Conservation (phyloP, 2,888 invertebrate species). For the Vanessa cardui region DNA sequence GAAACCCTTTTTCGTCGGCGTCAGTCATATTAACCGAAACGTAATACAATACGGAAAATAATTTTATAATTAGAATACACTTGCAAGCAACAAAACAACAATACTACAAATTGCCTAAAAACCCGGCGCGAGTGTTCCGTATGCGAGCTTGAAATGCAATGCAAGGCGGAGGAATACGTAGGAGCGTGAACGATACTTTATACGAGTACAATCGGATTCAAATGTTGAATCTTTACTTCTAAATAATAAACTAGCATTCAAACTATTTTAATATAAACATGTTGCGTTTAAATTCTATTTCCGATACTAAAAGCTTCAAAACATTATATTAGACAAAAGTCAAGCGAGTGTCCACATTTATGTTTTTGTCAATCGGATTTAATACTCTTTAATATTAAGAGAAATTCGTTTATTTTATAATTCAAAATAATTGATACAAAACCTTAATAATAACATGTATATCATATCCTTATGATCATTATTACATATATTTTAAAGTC, state of each 20-base stretch:
- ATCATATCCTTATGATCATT: too few species aligned
- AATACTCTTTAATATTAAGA: too few species aligned
- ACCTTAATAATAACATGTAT: too few species aligned
- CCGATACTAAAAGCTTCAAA: too few species aligned
- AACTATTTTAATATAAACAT: background rate
- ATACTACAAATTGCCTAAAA: background rate
- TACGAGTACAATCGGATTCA: constrained; percentile 19
- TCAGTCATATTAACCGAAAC: constrained; percentile 55
- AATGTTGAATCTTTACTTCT: background rate
- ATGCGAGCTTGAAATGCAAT: constrained; percentile 46
- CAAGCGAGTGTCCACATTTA: too few species aligned
- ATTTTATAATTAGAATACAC: constrained; percentile 1
- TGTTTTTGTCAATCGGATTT: too few species aligned
- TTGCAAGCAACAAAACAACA: constrained; percentile 1
- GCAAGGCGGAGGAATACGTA: constrained; percentile 33
- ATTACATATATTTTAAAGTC: too few species aligned
- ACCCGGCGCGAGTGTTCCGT: constrained; percentile 37
- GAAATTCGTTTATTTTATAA: too few species aligned
- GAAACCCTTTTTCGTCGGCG: constrained; percentile 60
- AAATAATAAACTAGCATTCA: background rate
- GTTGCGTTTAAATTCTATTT: too few species aligned
- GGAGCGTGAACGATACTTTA: background rate
- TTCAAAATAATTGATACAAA: too few species aligned
- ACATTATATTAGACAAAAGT: too few species aligned
- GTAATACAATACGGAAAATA: constrained; percentile 14